A percentile compares a stretch with the other conserved stretches of the same genome.
These are phyloP conservation scores for Lepidocyrtoides sp. DNA, from an alignment of 2,888 invertebrate genomes.

Conservation along the genomic window DNA sequence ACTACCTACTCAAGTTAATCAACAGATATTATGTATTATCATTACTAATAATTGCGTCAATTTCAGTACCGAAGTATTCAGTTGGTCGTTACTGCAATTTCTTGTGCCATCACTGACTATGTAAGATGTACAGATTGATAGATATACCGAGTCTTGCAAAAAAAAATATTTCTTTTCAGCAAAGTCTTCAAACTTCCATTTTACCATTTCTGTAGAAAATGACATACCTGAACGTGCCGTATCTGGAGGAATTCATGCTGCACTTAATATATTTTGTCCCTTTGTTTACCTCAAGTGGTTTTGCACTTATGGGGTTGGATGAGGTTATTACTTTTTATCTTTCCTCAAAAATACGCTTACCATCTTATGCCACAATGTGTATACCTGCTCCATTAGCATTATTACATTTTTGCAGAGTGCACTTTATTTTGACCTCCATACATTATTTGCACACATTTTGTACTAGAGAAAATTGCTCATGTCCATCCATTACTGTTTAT, in stretches of 20 bases:
- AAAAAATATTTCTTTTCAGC: background rate
- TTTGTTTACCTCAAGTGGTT: constrained; percentile 73
- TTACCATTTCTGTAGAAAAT: constrained; percentile 63
- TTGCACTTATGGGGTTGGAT: constrained; percentile 77
- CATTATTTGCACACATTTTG: background rate
- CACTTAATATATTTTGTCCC: constrained; percentile 80
- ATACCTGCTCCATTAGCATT: constrained; percentile 28
- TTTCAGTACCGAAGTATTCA: constrained; percentile 77
- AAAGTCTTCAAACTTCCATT: background rate
- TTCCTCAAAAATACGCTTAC: background rate
- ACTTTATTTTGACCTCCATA: background rate
- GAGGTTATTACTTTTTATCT: constrained; percentile 48
- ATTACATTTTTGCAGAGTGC: background rate
- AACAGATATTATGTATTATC: background rate
- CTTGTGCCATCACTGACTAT: constrained; percentile 68
- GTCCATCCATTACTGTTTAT: background rate
- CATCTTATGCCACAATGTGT: no score
- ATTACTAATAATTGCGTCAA: background rate
- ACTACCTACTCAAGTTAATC: no score
- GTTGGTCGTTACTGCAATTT: constrained; percentile 57
- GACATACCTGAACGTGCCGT: constrained; percentile 74
- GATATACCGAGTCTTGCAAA: background rate
- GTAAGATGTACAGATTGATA: constrained; percentile 18
- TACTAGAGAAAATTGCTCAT: background rate
- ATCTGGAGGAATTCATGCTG: constrained; percentile 78